Conservation (phyloP, 1,140 invertebrate genomes). For the Macrobrachium nipponense region DNA sequence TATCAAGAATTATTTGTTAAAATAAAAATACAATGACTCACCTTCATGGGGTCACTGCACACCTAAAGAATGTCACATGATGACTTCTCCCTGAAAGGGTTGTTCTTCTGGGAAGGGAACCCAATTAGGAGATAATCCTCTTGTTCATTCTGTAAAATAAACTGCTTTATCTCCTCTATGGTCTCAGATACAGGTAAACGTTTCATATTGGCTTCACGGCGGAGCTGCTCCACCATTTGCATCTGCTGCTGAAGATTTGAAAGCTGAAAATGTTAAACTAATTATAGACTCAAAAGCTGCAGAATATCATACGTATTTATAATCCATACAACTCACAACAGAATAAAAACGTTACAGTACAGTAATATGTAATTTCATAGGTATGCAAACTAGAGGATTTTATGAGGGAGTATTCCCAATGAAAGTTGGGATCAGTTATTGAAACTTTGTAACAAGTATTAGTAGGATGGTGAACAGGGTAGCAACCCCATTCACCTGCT, state of each 20-base stretch:
- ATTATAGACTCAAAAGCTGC: too few species aligned
- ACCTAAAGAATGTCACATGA: conserved; percentile 64
- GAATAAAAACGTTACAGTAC: too few species aligned
- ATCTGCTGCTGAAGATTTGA: conserved; percentile 91
- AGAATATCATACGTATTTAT: too few species aligned
- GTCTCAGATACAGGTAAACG: conserved; percentile 89
- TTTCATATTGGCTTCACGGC: conserved; percentile 90
- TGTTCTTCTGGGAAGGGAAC: conserved; percentile 95
- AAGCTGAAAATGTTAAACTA: conserved; percentile 70
- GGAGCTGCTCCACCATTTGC: conserved; percentile 91
- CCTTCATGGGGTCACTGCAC: neutral
- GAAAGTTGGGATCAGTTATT: too few species aligned
- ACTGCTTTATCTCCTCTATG: conserved; percentile 93
- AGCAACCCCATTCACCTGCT: too few species aligned
- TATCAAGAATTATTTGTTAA: neutral
- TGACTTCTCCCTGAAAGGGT: conserved; percentile 94
- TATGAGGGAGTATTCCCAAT: too few species aligned
- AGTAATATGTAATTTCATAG: too few species aligned
- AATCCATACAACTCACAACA: too few species aligned
- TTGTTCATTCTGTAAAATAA: conserved; percentile 90
- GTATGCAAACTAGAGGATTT: too few species aligned
- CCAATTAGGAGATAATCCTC: conserved; percentile 96
- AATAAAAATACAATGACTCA: neutral
- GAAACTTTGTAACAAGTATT: too few species aligned
- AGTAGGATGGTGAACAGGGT: too few species aligned